Conservation (phyloP, 2,888 invertebrate species). For the Parapristionchus giblindavisi region DNA sequence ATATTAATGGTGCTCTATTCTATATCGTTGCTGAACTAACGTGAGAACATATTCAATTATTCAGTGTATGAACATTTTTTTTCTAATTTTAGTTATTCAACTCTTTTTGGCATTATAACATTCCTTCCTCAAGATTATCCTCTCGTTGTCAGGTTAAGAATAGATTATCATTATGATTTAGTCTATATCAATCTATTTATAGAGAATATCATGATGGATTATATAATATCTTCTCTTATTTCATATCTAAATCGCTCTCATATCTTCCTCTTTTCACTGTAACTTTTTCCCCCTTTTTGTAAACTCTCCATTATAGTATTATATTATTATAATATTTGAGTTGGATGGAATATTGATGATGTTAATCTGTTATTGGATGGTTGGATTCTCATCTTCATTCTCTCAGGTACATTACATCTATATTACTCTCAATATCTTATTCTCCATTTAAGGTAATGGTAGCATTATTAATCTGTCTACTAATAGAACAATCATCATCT, state of each 20-base stretch:
- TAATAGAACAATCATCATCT: constrained; percentile 58
- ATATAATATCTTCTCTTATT: constrained; percentile 77
- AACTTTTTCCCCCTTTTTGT: neutral
- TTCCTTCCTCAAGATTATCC: constrained; percentile 89
- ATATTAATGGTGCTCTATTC: constrained; percentile 90
- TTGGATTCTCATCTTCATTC: constrained; percentile 74
- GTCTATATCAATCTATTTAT: neutral
- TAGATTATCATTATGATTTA: neutral
- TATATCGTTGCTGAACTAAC: constrained; percentile 90
- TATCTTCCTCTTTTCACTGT: constrained; percentile 60
- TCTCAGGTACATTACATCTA: constrained; percentile 45
- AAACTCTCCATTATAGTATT: too few species aligned
- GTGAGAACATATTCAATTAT: neutral
- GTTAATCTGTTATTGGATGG: constrained; percentile 85
- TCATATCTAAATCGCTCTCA: constrained; percentile 62
- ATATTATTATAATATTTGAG: too few species aligned
- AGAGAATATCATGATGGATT: constrained; percentile 78
- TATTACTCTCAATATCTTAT: too few species aligned
- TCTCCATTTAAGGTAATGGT: constrained; percentile 39
- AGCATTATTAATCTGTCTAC: constrained; percentile 46
- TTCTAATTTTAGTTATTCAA: constrained; percentile 78
- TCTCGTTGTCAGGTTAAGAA: constrained; percentile 83
- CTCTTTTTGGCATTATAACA: constrained; percentile 89
- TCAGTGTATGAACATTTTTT: neutral
- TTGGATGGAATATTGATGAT: constrained; percentile 85